phyloP scores from a whole-genome alignment of 2,797 vertebrate species.

The Argya squamiceps region DNA sequence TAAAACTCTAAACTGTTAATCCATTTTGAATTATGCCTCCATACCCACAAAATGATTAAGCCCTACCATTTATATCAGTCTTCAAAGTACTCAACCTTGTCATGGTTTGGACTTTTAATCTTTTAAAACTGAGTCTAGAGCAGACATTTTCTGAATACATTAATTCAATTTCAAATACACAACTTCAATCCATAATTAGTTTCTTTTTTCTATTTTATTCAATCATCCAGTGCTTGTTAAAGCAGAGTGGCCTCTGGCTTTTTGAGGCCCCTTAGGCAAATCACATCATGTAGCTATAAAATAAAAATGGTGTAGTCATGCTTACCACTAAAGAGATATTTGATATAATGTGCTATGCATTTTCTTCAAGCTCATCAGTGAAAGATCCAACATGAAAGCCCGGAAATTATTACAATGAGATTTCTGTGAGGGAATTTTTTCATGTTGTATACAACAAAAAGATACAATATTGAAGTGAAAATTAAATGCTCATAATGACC shows the following conservation, averaged over 20 bases:
- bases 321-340: neutral
- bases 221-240: neutral
- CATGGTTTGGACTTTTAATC: neutral
- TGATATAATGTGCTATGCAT: neutral
- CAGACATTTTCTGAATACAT: neutral
- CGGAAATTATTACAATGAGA: neutral
- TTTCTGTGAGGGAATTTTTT: neutral
- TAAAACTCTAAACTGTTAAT: neutral
- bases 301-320: neutral
- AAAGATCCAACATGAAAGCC: neutral
- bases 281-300: neutral
- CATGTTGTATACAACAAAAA: neutral
- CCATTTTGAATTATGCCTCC: neutral
- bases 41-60: neutral
- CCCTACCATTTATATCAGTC: neutral
- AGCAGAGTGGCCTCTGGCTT: neutral
- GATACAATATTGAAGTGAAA: neutral
- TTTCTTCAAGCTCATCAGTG: neutral
- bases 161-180: neutral
- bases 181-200: neutral
- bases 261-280: neutral
- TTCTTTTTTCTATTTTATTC: neutral
- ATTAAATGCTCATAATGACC: neutral
- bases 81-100: neutral
- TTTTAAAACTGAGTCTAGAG: neutral